Conservation (phyloP, 2,797 vertebrate genomes). For the Chelonia mydas region DNA sequence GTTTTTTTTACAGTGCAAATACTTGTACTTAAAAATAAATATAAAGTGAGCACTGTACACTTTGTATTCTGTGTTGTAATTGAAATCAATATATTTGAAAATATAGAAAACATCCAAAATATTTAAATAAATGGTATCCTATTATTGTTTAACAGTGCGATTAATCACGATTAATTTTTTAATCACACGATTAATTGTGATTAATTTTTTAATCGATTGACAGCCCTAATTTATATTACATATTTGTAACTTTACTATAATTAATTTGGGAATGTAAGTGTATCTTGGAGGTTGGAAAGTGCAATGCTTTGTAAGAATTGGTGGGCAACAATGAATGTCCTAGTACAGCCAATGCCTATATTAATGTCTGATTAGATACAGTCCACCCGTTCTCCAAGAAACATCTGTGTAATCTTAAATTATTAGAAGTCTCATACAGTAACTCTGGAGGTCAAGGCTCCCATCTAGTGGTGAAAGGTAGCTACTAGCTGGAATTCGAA, state of each 20-base stretch:
- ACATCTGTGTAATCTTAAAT: accelerated
- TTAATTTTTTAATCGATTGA: no score
- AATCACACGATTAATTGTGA: no score
- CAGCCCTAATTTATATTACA: neutral
- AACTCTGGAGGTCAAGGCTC: conserved; percentile 49
- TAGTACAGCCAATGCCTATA: accelerated
- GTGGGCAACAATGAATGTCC: neutral
- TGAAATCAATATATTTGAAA: no score
- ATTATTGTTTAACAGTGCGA: no score
- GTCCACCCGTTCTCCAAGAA: accelerated
- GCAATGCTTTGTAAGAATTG: accelerated
- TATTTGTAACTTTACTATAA: neutral
- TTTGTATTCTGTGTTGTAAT: no score
- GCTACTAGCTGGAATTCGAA: accelerated
- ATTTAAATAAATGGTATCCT: no score
- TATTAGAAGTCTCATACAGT: accelerated
- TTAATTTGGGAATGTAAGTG: neutral
- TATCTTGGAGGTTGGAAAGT: neutral
- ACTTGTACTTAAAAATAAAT: no score
- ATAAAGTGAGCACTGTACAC: no score
- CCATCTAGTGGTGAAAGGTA: conserved; percentile 68
- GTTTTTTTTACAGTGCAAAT: no score
- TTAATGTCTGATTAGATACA: accelerated
- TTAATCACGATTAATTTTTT: no score
- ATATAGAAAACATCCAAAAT: no score